Evolutionary conservation across 2,888 invertebrate genomes (phyloP).

Genomic region (Thyatira batis): DNA sequence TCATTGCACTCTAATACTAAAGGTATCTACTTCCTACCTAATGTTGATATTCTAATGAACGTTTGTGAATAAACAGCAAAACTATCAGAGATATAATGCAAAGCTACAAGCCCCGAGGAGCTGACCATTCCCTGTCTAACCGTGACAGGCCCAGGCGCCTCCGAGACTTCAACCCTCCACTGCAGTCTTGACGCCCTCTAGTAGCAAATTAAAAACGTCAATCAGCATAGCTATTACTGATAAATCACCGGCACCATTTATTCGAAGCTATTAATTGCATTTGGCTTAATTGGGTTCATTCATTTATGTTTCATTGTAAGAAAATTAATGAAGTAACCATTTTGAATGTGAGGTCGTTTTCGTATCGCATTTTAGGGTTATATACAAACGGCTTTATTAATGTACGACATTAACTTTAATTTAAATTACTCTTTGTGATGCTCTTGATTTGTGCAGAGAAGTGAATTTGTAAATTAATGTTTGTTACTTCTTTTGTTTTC

Average conservation of each 20-base stretch:
- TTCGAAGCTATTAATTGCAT: slow-evolving; percentile 72
- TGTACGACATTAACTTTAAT: neutral
- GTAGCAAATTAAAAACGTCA: slow-evolving; percentile 74
- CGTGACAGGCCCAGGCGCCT: slow-evolving; percentile 47
- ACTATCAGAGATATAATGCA: slow-evolving; percentile 35
- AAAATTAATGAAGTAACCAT: slow-evolving; percentile 57
- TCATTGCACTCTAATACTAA: too few relatives aligned
- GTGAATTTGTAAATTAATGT: neutral
- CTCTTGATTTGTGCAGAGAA: neutral
- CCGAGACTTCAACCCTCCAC: slow-evolving; percentile 35
- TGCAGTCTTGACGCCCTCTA: slow-evolving; percentile 27
- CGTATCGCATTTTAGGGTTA: neutral
- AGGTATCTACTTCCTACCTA: neutral
- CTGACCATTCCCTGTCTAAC: slow-evolving; percentile 45
- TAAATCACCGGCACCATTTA: slow-evolving; percentile 69
- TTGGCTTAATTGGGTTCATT: slow-evolving; percentile 68
- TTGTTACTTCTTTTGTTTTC: neutral
- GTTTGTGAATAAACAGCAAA: slow-evolving; percentile 11
- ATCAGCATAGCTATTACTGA: slow-evolving; percentile 71
- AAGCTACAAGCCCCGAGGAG: slow-evolving; percentile 33
- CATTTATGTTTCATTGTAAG: slow-evolving; percentile 65
- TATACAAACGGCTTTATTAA: neutral
- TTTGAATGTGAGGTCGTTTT: slow-evolving; percentile 44
- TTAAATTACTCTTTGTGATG: neutral
- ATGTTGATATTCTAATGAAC: neutral